A percentile compares a stretch with the other conserved stretches of the same genome.
Conservation (phyloP, 1,140 invertebrate species). For the Dysdera silvatica region DNA sequence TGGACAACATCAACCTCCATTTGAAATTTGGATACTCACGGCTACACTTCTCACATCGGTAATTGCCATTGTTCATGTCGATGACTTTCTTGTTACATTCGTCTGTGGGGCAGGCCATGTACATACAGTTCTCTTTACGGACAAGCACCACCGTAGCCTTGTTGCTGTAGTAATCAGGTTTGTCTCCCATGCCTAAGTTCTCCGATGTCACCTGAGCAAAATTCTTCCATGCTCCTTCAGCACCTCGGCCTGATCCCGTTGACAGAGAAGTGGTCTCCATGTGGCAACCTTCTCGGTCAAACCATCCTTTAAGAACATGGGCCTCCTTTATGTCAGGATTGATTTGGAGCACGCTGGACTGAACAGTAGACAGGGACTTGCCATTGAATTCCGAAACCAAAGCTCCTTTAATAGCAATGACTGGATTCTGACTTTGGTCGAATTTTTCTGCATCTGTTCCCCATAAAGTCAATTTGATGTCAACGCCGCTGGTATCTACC, state of each 20-base stretch:
- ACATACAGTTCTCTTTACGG: constrained; percentile 69
- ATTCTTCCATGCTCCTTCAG: constrained; percentile 51
- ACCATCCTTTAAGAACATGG: constrained; percentile 82
- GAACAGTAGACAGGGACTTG: constrained; percentile 44
- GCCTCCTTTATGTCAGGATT: constrained; percentile 86
- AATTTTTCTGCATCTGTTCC: constrained; percentile 67
- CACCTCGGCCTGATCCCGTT: constrained; percentile 40
- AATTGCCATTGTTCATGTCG: constrained; percentile 77
- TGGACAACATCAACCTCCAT: constrained; percentile 67
- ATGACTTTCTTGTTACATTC: constrained; percentile 88
- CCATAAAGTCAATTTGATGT: constrained; percentile 53
- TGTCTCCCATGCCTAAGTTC: constrained; percentile 58
- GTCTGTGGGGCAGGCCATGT: constrained; percentile 77
- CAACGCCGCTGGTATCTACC: constrained; percentile 72
- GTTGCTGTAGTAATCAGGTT: constrained; percentile 66
- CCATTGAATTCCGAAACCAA: constrained; percentile 66
- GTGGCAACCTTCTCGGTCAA: constrained; percentile 61
- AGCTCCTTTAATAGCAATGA: constrained; percentile 73
- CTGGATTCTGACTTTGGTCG: constrained; percentile 61
- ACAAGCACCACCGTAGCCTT: constrained; percentile 62
- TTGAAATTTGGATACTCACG: constrained; percentile 74
- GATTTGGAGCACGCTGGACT: constrained; percentile 50
- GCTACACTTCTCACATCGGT: constrained; percentile 90
- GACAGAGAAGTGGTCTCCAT: constrained; percentile 57
- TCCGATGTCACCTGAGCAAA: constrained; percentile 62